Evolutionary conservation across 2,113 vertebrate species (phyloP), one percentile per base, ranked within the genome.

Genomic region (Ageneiosus marmoratus): DNA sequence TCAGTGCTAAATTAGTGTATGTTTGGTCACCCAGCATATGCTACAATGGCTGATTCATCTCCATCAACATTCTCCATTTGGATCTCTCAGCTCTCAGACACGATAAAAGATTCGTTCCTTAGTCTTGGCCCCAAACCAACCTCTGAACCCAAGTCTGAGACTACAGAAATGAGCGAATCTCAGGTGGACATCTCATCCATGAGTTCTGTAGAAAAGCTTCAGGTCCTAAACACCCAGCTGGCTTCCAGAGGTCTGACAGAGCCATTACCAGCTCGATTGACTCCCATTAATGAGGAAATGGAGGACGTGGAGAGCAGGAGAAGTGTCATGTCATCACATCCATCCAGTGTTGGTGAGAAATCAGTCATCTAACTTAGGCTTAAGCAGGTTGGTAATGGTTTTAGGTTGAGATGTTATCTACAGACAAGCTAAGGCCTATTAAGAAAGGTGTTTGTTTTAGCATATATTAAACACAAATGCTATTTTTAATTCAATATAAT

Each of bases 31-130:
- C n/a, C 44, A 20, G 13, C 22, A 37, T 60, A 29, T 32, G 1
- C 46, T n/a, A 18, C 34, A 34, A 88, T 88, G 87, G 79, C 85
- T 0, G 81, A 81, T 16, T 51, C 69, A 44, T 67, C 83, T 65
- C 65, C 69, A 24, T 53, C 77, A 29, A 48, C 94, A 8, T 86
- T 96, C 44, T 94, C 93, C 11, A 91, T 93, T 60, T 96, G 95
- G 95, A 91, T 96, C 84, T 92, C 93, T 53, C 93, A 93, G 50
- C 84, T 95, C 67, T 95, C 95, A 0, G 93, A 95, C 90, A 92
- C 94, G 0, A 79, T 96, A 53, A 94, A 94, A 73, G 85, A 89
- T 74, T 93, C 91, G 0, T 88, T 95, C 73, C 86, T 91, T 81
- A 91, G 89, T 60, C 80, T 79, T 91, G 88, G 91, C 81, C 75